Base-by-base conservation (phyloP, 2,113 vertebrate species). In the Atlantisia rogersi region DNA sequence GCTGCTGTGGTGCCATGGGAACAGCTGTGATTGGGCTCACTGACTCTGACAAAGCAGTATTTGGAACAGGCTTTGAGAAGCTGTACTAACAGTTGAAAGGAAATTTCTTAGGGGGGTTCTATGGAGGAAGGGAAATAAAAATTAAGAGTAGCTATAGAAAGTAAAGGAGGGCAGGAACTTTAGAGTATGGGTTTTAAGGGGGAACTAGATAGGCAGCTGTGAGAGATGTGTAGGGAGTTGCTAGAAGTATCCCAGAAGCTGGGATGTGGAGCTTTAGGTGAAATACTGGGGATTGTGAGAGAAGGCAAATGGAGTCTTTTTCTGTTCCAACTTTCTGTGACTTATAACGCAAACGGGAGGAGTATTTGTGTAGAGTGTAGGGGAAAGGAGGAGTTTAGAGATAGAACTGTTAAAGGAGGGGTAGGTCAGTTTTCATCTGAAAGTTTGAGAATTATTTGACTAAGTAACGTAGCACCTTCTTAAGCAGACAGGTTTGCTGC, bases 1-100 rank as follows among this genome's bases (percentile, higher is more conserved):
- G 44, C 44, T 64, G 20, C 68, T 76, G 24, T 0, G 0, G 44
- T 52, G 73, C 59, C 40, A 8, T 0, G 21, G 40, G 63, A 46
- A 60, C n/a, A 24, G 21, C 67, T 14, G 5, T 71, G 71, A 46
- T 62, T 2, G 2, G 76, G 6, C 46, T 58, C 31, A 4, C 46
- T 62, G 32, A 15, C 37, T 59, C 37, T 86, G 68, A 28, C 28
- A 87, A 55, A 74, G 28, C 28, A 37, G 18, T 39, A 5, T 11
- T 73, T 18, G 68, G 53, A 84, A 32, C 42, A 56, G 64, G 59
- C 55, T 64, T 24, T 24, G 32, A 52, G n/a, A 48, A 60, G 18
- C 13, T 67, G 10, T 42, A n/a, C 55, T 53, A 20, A 24, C 24
- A 39, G n/a, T 16, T 50, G 15, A 67, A 24, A 53, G 46, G 26